Base-by-base conservation (phyloP, 2,113 vertebrate genomes). In the Cryptotis parvus region DNA sequence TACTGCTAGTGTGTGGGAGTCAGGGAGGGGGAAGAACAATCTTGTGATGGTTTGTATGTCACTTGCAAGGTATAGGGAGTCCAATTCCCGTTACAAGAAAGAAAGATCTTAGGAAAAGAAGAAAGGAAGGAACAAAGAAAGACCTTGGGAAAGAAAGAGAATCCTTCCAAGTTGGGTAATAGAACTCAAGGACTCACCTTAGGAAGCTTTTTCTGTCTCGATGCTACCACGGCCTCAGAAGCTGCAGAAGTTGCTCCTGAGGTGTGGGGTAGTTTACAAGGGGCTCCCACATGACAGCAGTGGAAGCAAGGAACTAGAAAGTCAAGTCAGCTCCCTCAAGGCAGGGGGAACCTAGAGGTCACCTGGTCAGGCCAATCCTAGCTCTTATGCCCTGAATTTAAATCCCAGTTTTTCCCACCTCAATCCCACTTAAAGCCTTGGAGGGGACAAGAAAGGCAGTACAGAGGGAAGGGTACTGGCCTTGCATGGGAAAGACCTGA, bases 21-120 rank as follows among this genome's bases (percentile, higher is more conserved):
- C 69, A 27, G 73, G 9, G 74, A 45, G 6, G 16, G 24, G 68
- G 74, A n/a, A 78, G 12, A 41, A 69, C 12, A 65, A 27, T 26
- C 77, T 66, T 14, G 14, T 8, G 6, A 8, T 1, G 9, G 33
- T 18, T 33, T 3, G 6, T 2, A 1, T 1, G 12, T 20, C 8
- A 61, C 29, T 35, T 9, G 24, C 43, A 27, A 5, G 12, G 35
- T 45, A 22, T 18, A 24, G 18, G 45, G 55, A 24, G 20, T 58
- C 15, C 20, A 58, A 20, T 22, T 58, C 20, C 24, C 18, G 22
- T 58, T 58, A 58, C 55, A 24, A 58, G 22, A 18, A 49, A 49
- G 45, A 49, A 49, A 49, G 45, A 49, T 49, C 45, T 49, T 49
- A 49, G 45, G 9, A n/a, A 14, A 49, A 49, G 45, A 49, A 49